Evolutionary conservation across 2,113 vertebrate species (phyloP).

Genomic region (Brachyhypopomus occidentalis): DNA sequence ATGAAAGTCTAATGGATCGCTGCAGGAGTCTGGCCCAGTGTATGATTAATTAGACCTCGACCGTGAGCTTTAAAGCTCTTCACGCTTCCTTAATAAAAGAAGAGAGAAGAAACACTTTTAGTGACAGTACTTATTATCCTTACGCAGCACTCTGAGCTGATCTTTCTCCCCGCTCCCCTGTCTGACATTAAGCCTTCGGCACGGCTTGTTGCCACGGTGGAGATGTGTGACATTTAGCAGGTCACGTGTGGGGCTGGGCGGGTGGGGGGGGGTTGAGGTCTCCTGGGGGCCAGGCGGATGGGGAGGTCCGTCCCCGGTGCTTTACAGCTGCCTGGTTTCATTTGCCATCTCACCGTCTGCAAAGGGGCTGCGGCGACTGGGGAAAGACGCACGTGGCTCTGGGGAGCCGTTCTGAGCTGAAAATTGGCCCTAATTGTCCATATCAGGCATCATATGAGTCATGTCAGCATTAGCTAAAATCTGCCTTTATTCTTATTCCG

Average conservation of each 20-base stretch:
- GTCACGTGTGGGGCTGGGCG: slow-evolving; percentile 70
- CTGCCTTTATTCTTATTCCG: too few relatives aligned
- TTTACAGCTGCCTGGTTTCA: slow-evolving; percentile 78
- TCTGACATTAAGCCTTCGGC: slow-evolving; percentile 77
- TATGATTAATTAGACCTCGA: slow-evolving; percentile 93
- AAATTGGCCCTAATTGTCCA: slow-evolving; percentile 44
- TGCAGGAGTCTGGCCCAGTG: slow-evolving; percentile 80
- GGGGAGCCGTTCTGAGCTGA: slow-evolving; percentile 11
- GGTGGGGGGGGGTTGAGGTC: slow-evolving; percentile 32
- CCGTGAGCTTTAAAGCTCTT: slow-evolving; percentile 77
- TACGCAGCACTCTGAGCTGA: slow-evolving; percentile 80
- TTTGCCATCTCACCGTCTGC: slow-evolving; percentile 72
- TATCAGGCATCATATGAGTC: slow-evolving; percentile 22
- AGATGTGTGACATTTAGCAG: slow-evolving; percentile 83
- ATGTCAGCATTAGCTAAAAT: too few relatives aligned
- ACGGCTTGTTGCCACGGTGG: slow-evolving; percentile 69
- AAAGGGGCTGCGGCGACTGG: slow-evolving; percentile 77
- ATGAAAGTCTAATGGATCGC: slow-evolving; percentile 75
- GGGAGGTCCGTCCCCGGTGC: slow-evolving; percentile 73
- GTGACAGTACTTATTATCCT: slow-evolving; percentile 85
- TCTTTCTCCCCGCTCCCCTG: slow-evolving; percentile 78
- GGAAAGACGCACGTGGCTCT: slow-evolving; percentile 36
- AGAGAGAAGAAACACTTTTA: slow-evolving; percentile 72
- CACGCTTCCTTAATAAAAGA: slow-evolving; percentile 82
- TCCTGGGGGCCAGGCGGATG: slow-evolving; percentile 30